These are phyloP conservation scores for Clostera curtula DNA, from an alignment of 2,888 invertebrate genomes.

Conservation along the genomic window DNA sequence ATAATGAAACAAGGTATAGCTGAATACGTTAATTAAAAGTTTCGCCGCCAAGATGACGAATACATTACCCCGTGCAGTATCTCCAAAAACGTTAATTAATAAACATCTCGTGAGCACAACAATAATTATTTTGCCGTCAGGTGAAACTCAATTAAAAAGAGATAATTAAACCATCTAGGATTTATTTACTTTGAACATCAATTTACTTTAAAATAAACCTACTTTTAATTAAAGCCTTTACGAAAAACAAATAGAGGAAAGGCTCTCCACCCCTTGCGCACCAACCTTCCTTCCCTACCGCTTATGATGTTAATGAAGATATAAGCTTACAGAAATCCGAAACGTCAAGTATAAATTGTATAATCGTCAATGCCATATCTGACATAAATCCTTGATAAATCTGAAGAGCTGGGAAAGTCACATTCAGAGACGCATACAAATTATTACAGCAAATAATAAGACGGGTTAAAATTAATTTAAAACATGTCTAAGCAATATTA, in stretches of 20 bases:
- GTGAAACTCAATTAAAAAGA: constrained; percentile 70
- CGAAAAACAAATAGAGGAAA: constrained; percentile 70
- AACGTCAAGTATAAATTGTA: too few species aligned
- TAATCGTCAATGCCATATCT: too few species aligned
- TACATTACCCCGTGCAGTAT: constrained; percentile 24
- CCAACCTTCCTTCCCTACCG: constrained; percentile 35
- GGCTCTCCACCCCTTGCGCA: constrained; percentile 60
- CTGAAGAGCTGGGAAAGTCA: too few species aligned
- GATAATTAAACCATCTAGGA: constrained; percentile 71
- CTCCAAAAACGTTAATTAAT: constrained; percentile 37
- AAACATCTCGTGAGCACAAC: constrained; percentile 35
- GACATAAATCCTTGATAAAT: too few species aligned
- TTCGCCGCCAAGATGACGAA: constrained; percentile 18
- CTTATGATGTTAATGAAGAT: constrained; percentile 29
- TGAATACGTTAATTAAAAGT: constrained; percentile 13
- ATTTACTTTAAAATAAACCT: constrained; percentile 71
- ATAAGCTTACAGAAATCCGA: constrained; percentile 16
- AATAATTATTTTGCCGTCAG: constrained; percentile 57
- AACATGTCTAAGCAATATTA: constrained; percentile 75
- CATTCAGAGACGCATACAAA: constrained; percentile 16
- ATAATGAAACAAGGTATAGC: not conserved
- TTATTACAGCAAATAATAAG: constrained; percentile 49
- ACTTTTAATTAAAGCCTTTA: constrained; percentile 72
- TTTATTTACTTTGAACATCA: constrained; percentile 71
- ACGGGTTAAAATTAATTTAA: constrained; percentile 69